Evolutionary conservation across 1,140 invertebrate genomes (phyloP), one percentile per base, ranked within the genome.

Genomic region (Araneus ventricosus): DNA sequence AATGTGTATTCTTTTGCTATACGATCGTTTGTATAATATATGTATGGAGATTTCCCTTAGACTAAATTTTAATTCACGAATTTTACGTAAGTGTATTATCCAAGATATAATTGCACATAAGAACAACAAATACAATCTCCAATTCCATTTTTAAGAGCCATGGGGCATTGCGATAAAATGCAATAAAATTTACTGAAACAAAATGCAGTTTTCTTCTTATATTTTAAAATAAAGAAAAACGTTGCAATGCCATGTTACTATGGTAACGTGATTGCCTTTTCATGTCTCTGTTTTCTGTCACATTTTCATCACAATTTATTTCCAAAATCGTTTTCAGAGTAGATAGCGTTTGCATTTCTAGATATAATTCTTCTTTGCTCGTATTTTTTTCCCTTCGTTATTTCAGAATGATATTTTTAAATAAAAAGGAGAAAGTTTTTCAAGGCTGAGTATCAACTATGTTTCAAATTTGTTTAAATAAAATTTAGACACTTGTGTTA

Each of bases 201-300:
- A 75, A 75, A 34, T 17, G 10, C 70, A 34, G 17, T 75, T 75
- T 75, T 27, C 30, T 37, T 34, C 17, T 4, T 30, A 75, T 37
- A 75, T 37, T 34, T 37, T 14, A 67, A 67, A 67, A 10, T 4
- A 20, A 30, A 70, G 27, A 70, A 37, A 75, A 22, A 20, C 1
- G 17, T 22, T 34, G 70, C 34, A 3, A 34, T 67, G 20, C 30
- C 5, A 30, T 14, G 70, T 75, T 75, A 22, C 70, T 75, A 75
- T 75, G 20, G 70, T 17, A 37, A 75, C 70, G 70, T 30, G 34
- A 75, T 75, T 20, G 70, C 70, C 37, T 75, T 75, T 75, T 75
- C 70, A 7, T 75, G 70, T 75, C 34, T 10, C 70, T 75, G 30
- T 75, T 75, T 75, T 34, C 70, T 34, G 30, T 75, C 70, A 34